Percentiles rank a stretch among this genome's conserved stretches.
phyloP scores from a whole-genome alignment of 1,140 invertebrate genomes.

The Drosophila pseudoananassae region DNA sequence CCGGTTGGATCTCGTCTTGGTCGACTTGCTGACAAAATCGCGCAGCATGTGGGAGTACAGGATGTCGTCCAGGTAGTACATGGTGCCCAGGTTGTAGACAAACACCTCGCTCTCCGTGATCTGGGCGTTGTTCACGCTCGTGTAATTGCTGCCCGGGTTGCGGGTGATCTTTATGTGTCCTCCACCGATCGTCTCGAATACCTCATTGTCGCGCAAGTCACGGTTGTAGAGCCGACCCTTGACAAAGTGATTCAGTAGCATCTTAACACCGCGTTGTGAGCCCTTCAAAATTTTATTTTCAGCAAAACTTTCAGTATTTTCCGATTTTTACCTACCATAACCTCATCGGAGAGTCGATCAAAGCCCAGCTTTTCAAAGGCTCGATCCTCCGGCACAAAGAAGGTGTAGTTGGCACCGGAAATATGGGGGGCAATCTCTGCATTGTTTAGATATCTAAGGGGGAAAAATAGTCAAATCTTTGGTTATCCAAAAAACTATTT shows the following conservation, averaged over 20 bases:
- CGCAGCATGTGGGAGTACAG: conserved; percentile 84
- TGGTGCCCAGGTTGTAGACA: conserved; percentile 87
- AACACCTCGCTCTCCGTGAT: conserved; percentile 87
- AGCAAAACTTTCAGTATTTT: neutral
- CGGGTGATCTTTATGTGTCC: conserved; percentile 85
- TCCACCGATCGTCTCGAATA: conserved; percentile 85
- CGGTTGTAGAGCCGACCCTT: conserved; percentile 86
- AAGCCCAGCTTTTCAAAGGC: conserved; percentile 86
- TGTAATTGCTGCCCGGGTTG: conserved; percentile 85
- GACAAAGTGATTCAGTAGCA: conserved; percentile 87
- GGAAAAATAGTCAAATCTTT: neutral
- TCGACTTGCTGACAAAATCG: conserved; percentile 63
- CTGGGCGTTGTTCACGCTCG: conserved; percentile 85
- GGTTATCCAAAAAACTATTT: neutral
- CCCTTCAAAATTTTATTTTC: conserved; percentile 59
- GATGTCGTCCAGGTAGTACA: conserved; percentile 87
- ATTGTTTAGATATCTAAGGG: conserved; percentile 85
- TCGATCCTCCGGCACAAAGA: conserved; percentile 87
- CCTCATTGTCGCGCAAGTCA: conserved; percentile 85
- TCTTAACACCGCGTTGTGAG: conserved; percentile 85
- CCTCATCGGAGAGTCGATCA: conserved; percentile 86
- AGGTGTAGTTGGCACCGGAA: conserved; percentile 87
- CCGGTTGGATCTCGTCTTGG: conserved; percentile 72
- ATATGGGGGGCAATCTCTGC: conserved; percentile 86
- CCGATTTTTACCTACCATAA: conserved; percentile 76